Percentiles rank a stretch among this genome's conserved stretches.
phyloP scores from a whole-genome alignment of 2,113 vertebrate species.

The Rhinolophus ferrumequinum region DNA sequence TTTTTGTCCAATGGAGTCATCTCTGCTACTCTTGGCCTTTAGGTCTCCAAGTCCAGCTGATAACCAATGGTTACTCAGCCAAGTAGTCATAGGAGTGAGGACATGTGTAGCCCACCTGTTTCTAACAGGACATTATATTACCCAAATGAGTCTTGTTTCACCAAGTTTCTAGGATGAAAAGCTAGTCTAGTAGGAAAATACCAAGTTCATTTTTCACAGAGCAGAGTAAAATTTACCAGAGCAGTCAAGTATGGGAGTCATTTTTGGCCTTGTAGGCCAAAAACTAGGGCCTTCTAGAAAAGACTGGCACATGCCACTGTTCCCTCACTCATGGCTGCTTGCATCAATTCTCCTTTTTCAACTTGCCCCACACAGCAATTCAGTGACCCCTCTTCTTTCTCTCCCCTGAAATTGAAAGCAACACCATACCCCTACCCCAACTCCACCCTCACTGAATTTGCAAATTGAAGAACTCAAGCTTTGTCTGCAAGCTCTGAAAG shows the following conservation, averaged over 20 bases:
- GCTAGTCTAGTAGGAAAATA: not conserved
- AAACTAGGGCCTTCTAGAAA: not conserved
- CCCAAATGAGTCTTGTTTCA: not conserved
- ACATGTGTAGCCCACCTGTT: not conserved
- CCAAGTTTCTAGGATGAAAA: not conserved
- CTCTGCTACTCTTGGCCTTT: not conserved
- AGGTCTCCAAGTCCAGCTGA: not conserved
- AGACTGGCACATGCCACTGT: not conserved
- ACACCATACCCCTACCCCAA: not conserved
- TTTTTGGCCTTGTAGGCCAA: not conserved
- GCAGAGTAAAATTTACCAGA: not conserved
- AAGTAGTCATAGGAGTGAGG: not conserved
- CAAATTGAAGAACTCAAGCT: not conserved
- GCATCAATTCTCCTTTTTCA: not conserved
- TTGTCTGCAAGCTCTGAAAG: not conserved
- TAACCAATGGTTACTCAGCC: not conserved
- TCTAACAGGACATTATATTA: not conserved
- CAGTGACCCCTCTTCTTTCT: not conserved
- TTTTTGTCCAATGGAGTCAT: not conserved
- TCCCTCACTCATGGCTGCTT: not conserved
- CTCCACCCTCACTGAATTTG: not conserved
- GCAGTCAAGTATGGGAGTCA: not conserved
- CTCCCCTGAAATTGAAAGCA: not conserved
- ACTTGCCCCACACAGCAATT: not conserved
- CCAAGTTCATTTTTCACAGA: not conserved